phyloP scores from a whole-genome alignment of 37 sponge, comb jelly and placozoan genomes.

The Diacarnus erythraeanus region DNA sequence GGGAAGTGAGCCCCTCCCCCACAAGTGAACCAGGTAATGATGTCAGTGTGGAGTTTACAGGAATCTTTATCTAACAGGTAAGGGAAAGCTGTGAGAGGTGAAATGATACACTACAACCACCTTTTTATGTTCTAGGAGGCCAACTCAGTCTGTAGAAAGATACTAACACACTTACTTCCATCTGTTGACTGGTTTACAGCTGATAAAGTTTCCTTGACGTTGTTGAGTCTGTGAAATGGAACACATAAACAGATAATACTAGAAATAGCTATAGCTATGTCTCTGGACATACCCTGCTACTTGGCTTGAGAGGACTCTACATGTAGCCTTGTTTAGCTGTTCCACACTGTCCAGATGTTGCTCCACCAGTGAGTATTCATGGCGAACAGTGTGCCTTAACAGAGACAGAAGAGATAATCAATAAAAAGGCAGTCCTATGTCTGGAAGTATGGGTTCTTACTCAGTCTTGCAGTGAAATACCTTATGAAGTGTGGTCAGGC shows the following conservation, averaged over 20 bases:
- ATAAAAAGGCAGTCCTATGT: no score
- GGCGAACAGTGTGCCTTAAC: conserved; percentile 30
- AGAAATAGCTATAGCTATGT: background rate
- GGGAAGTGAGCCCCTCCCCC: background rate
- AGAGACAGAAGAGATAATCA: no score
- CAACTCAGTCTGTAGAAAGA: background rate
- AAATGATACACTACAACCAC: no score
- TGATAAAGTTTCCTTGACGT: conserved; percentile 8
- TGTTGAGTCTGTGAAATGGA: background rate
- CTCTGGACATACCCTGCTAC: conserved; percentile 35
- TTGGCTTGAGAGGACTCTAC: conserved; percentile 34
- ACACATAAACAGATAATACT: background rate
- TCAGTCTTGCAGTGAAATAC: no score
- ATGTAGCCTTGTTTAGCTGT: conserved; percentile 34
- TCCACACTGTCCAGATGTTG: conserved; percentile 16
- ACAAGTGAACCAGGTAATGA: background rate
- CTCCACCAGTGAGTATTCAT: conserved; percentile 30
- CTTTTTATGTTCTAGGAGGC: no score
- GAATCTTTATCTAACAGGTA: no score
- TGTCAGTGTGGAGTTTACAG: no score
- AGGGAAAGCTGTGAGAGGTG: no score
- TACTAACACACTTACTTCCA: conserved; percentile 15
- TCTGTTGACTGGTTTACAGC: conserved; percentile 2
- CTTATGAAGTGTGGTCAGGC: no score
- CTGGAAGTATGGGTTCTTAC: no score